Evolutionary conservation across 2,113 vertebrate species (phyloP).

Genomic region (Naja naja): DNA sequence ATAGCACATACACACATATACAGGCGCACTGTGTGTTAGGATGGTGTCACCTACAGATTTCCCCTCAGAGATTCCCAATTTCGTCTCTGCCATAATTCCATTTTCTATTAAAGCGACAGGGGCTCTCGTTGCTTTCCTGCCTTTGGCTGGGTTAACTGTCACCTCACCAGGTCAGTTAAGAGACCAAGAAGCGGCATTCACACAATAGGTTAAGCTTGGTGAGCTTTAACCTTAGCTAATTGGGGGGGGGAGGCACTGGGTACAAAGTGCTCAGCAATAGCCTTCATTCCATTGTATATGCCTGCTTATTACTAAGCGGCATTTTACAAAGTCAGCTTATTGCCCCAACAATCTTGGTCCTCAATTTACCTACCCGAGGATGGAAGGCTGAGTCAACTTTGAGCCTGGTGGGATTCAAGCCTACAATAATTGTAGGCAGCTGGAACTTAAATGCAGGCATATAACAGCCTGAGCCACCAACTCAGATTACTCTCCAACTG

Average conservation of each 20-base stretch:
- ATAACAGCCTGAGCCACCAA: too few relatives aligned
- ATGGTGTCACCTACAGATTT: not conserved
- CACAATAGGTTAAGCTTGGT: not conserved
- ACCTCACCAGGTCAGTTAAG: not conserved
- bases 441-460: too few relatives aligned
- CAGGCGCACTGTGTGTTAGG: not conserved
- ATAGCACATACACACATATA: not conserved
- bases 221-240: not conserved
- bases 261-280: too few relatives aligned
- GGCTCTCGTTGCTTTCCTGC: not conserved
- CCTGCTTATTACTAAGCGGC: too few relatives aligned
- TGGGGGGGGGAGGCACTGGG: rapidly evolving
- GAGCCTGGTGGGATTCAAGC: too few relatives aligned
- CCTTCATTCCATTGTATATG: too few relatives aligned
- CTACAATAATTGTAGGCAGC: too few relatives aligned
- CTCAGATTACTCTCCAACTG: not conserved
- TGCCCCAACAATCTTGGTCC: too few relatives aligned
- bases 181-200: not conserved
- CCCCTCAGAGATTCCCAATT: not conserved
- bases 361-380: too few relatives aligned
- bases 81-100: not conserved
- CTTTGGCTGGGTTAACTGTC: not conserved
- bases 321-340: too few relatives aligned
- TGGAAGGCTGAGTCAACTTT: too few relatives aligned
- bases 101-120: conserved; percentile 1